phyloP scores from a whole-genome alignment of 2,888 invertebrate genomes.

The Venustoraphidia nigricollis region DNA sequence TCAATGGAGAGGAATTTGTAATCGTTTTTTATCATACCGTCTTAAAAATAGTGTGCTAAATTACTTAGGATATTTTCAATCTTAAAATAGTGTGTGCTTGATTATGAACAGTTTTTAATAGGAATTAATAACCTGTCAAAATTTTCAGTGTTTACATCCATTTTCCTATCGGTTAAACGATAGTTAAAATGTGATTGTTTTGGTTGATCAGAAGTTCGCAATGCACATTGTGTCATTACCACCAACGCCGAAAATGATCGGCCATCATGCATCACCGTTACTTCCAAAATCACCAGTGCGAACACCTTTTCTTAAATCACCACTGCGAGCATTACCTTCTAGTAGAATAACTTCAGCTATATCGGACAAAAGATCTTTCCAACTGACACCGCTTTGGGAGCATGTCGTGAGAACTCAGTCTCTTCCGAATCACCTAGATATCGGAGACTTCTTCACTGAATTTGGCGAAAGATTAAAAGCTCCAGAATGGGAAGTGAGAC shows the following conservation, averaged over 20 bases:
- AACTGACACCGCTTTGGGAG: slow-evolving; percentile 66
- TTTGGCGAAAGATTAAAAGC: slow-evolving; percentile 57
- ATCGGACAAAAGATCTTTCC: not conserved
- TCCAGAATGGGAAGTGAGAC: slow-evolving; percentile 72
- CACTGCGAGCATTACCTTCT: not conserved
- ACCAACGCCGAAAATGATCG: slow-evolving; percentile 1
- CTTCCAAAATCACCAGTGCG: not conserved
- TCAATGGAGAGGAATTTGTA: too few species aligned
- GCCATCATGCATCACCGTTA: not conserved
- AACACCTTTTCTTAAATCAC: not conserved
- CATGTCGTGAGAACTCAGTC: slow-evolving; percentile 57
- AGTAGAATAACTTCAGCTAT: not conserved
- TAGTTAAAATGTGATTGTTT: too few species aligned
- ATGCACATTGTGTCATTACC: slow-evolving; percentile 1
- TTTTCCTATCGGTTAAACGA: too few species aligned
- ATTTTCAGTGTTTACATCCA: too few species aligned
- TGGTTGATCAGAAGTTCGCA: not conserved
- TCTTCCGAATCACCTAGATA: slow-evolving; percentile 52
- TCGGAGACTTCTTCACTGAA: slow-evolving; percentile 49
- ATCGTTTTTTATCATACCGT: too few species aligned
- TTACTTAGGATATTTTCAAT: too few species aligned
- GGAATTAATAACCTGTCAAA: too few species aligned
- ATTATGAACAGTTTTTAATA: too few species aligned
- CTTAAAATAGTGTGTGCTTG: too few species aligned
- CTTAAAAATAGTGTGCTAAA: too few species aligned